A percentile compares a stretch with the other conserved stretches of the same genome.
phyloP scores from a whole-genome alignment of 1,140 invertebrate species.

The Pristionchus pacificus region DNA sequence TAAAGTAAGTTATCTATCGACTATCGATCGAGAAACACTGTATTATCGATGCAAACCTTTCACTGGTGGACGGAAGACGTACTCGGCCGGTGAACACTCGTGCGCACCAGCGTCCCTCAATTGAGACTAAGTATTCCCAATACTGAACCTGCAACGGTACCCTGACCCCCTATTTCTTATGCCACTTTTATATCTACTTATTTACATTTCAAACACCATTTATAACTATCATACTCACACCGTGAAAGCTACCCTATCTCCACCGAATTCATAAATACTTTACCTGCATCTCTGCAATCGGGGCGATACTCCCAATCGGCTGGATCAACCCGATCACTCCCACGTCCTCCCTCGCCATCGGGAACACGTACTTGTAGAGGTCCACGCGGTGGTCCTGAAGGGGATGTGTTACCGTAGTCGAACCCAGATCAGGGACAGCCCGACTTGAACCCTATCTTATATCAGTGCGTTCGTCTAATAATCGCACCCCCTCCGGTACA shows the following conservation, averaged over 20 bases:
- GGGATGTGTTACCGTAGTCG: too few species aligned
- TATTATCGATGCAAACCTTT: too few species aligned
- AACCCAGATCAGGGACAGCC: too few species aligned
- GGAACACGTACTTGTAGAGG: conserved; percentile 62
- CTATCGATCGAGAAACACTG: too few species aligned
- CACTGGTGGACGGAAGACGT: too few species aligned
- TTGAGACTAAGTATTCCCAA: conserved; percentile 8
- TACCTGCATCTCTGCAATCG: conserved; percentile 63
- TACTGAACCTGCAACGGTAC: neutral
- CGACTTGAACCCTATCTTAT: too few species aligned
- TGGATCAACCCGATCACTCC: conserved; percentile 64
- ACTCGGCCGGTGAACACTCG: conserved; percentile 41
- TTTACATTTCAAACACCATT: too few species aligned
- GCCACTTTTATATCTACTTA: too few species aligned
- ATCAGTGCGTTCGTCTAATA: too few species aligned
- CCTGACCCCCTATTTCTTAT: too few species aligned
- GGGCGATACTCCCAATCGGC: conserved; percentile 62
- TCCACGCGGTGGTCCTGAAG: conserved; percentile 59
- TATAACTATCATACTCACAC: neutral
- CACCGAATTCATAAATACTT: conserved; percentile 27
- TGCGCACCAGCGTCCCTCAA: conserved; percentile 46
- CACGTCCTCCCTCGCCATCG: conserved; percentile 58
- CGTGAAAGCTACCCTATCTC: neutral
- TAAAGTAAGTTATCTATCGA: too few species aligned
- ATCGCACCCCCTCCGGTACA: too few species aligned